Evolutionary conservation across 1,140 invertebrate species (phyloP), one percentile per base, ranked within the genome.

Genomic region (Diabrotica virgifera): DNA sequence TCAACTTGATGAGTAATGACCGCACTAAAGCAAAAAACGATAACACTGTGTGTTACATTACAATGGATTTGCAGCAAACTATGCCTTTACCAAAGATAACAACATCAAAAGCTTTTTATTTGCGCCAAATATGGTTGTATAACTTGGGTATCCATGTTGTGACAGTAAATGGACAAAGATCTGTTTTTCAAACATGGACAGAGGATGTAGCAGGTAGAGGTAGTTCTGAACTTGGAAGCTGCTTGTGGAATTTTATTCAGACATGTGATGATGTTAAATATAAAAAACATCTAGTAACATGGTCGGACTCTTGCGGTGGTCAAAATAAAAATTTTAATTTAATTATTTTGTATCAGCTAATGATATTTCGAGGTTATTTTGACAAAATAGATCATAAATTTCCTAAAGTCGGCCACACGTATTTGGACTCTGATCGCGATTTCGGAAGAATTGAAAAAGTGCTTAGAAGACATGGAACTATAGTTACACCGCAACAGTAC

Each of bases 21-120:
- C 54, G 68, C 7, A 8, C 12, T 10, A 56, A 59, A n/a, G 38
- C 60, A 11, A 36, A 10, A 6, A 36, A 12, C 36, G 52, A 54
- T 36, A 46, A 63, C 36, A 52, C 50, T 38, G 57, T 61, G 14
- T 64, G 55, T 35, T 72, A 68, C 61, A 62, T 72, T 9, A 75
- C 72, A 36, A 62, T 74, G 53, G 67, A 74, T 65, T 52, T 74
- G 35, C 71, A 74, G 59, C 68, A 74, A 62, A 71, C 67, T 5
- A 64, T 68, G 61, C 70, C 68, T 10, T 46, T 71, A 9, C 63
- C 67, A 0, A 71, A 68, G 62, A 10, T 75, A 52, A 56, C 60
- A 13, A 73, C 68, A 36, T 70, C 64, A n/a, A 72, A 73, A 55
- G 67, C 70, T 10, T 74, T 72, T 64, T 73, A 73, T 59, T 52